Conservation (phyloP, 2,797 vertebrate genomes). For the Delichon dasypus region DNA sequence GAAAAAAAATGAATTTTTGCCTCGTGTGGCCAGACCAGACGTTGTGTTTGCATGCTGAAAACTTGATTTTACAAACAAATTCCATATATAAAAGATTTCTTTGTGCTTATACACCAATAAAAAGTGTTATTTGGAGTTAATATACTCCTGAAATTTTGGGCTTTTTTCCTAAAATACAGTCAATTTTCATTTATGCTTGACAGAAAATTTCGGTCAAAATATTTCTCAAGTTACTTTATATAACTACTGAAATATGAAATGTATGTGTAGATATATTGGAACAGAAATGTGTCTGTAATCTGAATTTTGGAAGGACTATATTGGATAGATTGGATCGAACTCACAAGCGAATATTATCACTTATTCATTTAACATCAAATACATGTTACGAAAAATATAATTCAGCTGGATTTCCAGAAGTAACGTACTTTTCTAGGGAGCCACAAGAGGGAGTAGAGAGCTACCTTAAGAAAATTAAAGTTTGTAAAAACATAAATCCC, state of each 20-base stretch:
- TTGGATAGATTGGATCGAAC: not conserved
- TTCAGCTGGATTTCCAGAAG: not conserved
- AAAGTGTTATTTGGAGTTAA: not conserved
- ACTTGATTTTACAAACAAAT: not conserved
- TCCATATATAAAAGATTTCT: not conserved
- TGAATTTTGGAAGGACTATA: not conserved
- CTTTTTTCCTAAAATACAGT: not conserved
- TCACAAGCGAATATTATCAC: not conserved
- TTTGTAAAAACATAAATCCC: not conserved
- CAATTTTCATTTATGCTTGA: not conserved
- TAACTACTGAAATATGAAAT: not conserved
- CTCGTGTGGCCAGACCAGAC: not conserved
- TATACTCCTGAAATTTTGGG: not conserved
- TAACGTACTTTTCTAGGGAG: not conserved
- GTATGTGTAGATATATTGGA: not conserved
- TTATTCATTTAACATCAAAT: not conserved
- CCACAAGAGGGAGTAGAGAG: constrained; percentile 63
- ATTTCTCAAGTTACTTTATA: not conserved
- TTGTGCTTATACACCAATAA: not conserved
- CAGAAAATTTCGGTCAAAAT: not conserved
- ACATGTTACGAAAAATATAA: not conserved
- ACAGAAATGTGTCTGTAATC: not conserved
- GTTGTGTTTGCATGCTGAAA: not conserved
- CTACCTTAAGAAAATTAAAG: not conserved
- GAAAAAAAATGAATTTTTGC: not conserved